Conservation (phyloP, 2,797 vertebrate species). For the Rousettus madagascariensis region DNA sequence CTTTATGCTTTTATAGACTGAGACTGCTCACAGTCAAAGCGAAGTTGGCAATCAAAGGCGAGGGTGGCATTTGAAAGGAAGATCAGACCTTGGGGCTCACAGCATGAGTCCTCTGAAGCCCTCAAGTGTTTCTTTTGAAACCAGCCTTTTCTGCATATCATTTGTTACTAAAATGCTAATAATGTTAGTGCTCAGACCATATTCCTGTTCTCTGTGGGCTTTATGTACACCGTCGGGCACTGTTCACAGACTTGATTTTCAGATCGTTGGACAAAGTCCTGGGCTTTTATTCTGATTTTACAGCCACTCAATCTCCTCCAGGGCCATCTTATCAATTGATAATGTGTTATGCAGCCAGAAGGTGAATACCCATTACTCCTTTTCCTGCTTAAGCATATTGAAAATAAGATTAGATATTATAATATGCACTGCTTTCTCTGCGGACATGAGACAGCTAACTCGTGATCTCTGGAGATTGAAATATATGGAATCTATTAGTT, state of each 20-base stretch:
- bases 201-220: background rate
- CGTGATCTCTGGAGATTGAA: background rate
- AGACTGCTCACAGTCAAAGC: conserved; percentile 70
- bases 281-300: background rate
- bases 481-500: background rate
- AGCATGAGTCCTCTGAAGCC: conserved; percentile 43
- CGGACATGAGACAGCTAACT: background rate
- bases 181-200: background rate
- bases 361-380: background rate
- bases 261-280: background rate
- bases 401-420: background rate
- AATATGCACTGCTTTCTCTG: background rate
- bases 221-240: background rate
- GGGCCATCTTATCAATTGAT: background rate
- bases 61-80: conserved; percentile 78
- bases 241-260: background rate
- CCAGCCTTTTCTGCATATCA: background rate
- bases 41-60: conserved; percentile 74
- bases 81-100: background rate
- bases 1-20: conserved; percentile 80
- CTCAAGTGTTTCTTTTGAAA: background rate
- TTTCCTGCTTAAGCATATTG: background rate
- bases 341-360: background rate
- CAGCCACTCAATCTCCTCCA: background rate
- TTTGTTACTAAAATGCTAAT: conserved; percentile 28